Base-by-base conservation (phyloP, 37 sponge, comb jelly and placozoan species). In the Lycopodina hypogea region DNA sequence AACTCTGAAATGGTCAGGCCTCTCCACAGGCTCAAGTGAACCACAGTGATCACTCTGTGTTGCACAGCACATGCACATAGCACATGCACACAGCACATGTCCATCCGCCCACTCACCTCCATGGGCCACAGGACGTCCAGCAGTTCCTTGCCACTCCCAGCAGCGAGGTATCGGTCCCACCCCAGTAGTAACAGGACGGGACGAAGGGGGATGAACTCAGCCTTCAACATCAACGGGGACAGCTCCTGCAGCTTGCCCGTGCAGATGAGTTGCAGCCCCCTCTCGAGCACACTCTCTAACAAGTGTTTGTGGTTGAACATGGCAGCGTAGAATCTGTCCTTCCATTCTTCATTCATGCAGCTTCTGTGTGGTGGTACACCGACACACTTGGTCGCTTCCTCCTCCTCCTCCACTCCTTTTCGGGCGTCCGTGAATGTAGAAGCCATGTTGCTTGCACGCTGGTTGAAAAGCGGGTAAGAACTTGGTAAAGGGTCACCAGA, bases 101-200 rank as follows among this genome's bases (percentile, higher is more conserved):
- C n/a, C n/a, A n/a, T n/a, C n/a, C n/a, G n/a, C n/a, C n/a, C n/a
- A n/a, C 56, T 67, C 32, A 77, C 79, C 85, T 85, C 74, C 34
- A 37, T 23, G 15, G 86, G 81, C 92, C 95, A 96, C 14, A 96
- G 78, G 0, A 84, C 61, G 29, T 96, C 95, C 45, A 93, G 81
- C 33, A 96, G 72, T 34, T 88, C 77, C 81, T 63, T 78, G 17
- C 88, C 94, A 80, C 74, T 85, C 19, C 86, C 87, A 23, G 45
- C 45, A 51, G 83, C 79, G 38, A 81, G 48, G 64, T 81, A 94
- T 9, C 72, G 62, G 71, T 92, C 93, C 97, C 97, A 96, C 41
- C 92, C 92, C 15, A 96, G 84, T 40, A 96, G 85, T 37, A 96
- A 76, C 35, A 96, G 80, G 33, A 90, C 71, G 14, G 94, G 87